Conservation (phyloP, 2,113 vertebrate genomes). For the Irena cyanogastra region DNA sequence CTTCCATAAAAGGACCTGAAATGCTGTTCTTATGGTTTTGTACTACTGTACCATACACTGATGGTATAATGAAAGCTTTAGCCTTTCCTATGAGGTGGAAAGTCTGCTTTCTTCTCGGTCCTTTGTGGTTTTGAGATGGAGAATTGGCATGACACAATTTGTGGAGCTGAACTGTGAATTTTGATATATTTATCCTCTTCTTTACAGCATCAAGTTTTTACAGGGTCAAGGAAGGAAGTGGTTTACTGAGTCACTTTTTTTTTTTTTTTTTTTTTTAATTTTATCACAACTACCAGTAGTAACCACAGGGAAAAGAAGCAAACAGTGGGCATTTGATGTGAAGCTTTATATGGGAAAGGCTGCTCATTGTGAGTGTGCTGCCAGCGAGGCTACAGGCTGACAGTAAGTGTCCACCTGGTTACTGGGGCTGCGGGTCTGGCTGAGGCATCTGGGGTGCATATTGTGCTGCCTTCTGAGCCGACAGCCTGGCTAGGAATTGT, state of each 20-base stretch:
- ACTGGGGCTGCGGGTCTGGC: not conserved
- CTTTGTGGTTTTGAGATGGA: not conserved
- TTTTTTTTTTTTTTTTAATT: not conserved
- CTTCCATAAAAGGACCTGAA: not conserved
- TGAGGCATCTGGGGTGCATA: not conserved
- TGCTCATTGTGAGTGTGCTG: not conserved
- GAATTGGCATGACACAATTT: not conserved
- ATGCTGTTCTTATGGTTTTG: not conserved
- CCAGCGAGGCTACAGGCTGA: not conserved
- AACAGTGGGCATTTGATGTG: not conserved
- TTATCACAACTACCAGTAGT: slow-evolving; percentile 51
- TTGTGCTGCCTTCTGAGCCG: not conserved
- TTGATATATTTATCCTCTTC: not conserved
- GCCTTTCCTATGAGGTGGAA: not conserved
- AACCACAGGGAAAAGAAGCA: not conserved
- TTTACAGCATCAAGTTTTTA: not conserved
- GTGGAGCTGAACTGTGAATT: not conserved
- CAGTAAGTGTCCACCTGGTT: not conserved
- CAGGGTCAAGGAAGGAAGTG: slow-evolving; percentile 51
- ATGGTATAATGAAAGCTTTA: not conserved
- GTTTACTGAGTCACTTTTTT: slow-evolving; percentile 17
- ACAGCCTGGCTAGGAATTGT: fast-evolving
- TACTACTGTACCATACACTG: not conserved
- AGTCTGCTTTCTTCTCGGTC: not conserved
- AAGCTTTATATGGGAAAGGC: not conserved